A percentile compares a stretch with the other conserved stretches of the same genome.
These are phyloP conservation scores for Chelon labrosus DNA, from an alignment of 2,797 vertebrate species.

Conservation along the genomic window DNA sequence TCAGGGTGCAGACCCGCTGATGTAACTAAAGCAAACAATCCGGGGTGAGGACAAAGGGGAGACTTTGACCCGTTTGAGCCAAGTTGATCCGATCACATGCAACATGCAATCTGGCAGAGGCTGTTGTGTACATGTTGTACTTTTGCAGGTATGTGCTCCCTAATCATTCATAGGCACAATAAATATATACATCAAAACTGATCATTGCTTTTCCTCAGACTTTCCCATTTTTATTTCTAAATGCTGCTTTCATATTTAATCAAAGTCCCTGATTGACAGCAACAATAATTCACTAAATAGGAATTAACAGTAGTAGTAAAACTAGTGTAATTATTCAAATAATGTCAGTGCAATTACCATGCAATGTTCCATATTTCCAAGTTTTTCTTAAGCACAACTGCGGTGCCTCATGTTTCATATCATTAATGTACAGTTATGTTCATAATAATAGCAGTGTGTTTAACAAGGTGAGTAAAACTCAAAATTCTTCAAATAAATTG, in stretches of 20 bases:
- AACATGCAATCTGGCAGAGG: constrained; percentile 1
- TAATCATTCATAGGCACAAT: not conserved
- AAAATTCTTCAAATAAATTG: not conserved
- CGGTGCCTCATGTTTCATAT: not conserved
- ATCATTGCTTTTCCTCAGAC: no score
- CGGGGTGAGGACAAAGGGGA: not conserved
- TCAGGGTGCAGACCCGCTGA: constrained; percentile 4
- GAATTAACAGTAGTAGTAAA: no score
- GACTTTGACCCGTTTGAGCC: constrained; percentile 53
- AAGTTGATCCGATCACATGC: constrained; percentile 19
- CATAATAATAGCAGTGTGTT: no score
- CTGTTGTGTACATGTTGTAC: not conserved
- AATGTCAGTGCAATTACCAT: not conserved
- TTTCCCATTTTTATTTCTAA: no score
- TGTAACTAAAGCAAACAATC: constrained; percentile 49
- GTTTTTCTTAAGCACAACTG: not conserved
- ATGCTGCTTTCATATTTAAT: no score
- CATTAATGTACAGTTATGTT: no score
- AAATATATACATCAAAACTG: not conserved
- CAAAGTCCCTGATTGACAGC: no score
- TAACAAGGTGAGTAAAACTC: not conserved
- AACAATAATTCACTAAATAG: no score
- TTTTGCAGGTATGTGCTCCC: not conserved
- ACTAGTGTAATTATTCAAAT: not conserved
- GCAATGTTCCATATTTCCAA: not conserved